phyloP scores from a whole-genome alignment of 2,888 invertebrate genomes.

The Anoncus sp. region DNA sequence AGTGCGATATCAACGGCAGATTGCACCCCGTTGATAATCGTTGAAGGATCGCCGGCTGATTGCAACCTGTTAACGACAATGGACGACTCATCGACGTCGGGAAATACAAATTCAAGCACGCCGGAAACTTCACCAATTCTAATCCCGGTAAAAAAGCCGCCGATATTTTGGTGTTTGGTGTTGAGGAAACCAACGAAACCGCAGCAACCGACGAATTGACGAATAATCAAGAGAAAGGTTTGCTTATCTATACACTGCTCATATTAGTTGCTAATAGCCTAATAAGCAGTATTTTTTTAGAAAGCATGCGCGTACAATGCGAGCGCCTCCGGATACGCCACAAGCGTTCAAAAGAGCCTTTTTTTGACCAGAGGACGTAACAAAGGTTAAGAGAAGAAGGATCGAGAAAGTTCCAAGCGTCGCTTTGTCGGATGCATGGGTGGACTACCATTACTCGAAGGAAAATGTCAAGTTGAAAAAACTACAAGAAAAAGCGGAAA shows the following conservation, averaged over 20 bases:
- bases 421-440: conserved; percentile 13
- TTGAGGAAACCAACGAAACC: not conserved
- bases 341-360: conserved; percentile 5
- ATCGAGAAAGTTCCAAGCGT: conserved; percentile 20
- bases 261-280: not conserved
- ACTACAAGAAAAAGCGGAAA: conserved; percentile 6
- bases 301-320: not conserved
- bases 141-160: too few species aligned
- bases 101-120: not conserved
- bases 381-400: conserved; percentile 3
- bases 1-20: not conserved
- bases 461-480: not conserved
- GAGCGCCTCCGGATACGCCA: not conserved
- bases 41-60: not conserved
- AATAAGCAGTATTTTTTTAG: not conserved
- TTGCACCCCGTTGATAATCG: not conserved
- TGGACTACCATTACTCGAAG: conserved; percentile 11
- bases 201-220: not conserved
- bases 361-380: conserved; percentile 12
- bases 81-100: too few species aligned
- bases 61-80: not conserved
- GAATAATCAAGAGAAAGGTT: not conserved
- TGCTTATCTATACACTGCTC: not conserved
- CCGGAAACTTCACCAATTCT: not conserved
- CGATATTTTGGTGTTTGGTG: not conserved